phyloP scores from a whole-genome alignment of 2,888 invertebrate species.

The Schrankia costaestrigalis region DNA sequence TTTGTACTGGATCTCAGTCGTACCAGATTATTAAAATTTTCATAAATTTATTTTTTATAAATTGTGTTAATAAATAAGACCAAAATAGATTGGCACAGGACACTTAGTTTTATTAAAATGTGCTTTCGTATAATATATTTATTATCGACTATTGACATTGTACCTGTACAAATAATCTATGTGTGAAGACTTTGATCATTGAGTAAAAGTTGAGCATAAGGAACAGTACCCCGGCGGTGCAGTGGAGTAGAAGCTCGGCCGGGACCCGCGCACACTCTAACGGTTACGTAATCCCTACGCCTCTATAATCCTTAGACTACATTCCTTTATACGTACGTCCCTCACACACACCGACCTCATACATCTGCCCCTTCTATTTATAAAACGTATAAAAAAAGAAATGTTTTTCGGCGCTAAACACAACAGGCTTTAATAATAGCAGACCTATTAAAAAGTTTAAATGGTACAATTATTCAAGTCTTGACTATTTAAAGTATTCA shows the following conservation, averaged over 20 bases:
- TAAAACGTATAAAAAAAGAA: constrained; percentile 14
- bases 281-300: constrained; percentile 5
- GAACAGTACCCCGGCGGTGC: constrained; percentile 2
- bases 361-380: constrained; percentile 14
- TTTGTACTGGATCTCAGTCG: no score
- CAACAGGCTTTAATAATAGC: constrained; percentile 18
- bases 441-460: constrained; percentile 7
- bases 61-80: no score
- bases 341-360: constrained; percentile 2
- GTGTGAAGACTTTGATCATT: constrained; percentile 8
- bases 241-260: neutral
- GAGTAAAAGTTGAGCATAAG: neutral
- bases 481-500: constrained; percentile 7
- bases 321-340: constrained; percentile 3
- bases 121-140: no score
- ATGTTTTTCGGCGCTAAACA: constrained; percentile 13
- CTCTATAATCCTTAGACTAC: constrained; percentile 4
- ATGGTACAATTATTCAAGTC: constrained; percentile 15
- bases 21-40: no score
- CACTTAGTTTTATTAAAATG: no score
- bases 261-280: constrained; percentile 2
- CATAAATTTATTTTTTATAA: no score
- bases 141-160: no score
- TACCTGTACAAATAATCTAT: no score
- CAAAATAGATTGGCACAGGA: no score